Evolutionary conservation across 2,888 invertebrate genomes (phyloP).

Genomic region (Eretmocerus hayati): DNA sequence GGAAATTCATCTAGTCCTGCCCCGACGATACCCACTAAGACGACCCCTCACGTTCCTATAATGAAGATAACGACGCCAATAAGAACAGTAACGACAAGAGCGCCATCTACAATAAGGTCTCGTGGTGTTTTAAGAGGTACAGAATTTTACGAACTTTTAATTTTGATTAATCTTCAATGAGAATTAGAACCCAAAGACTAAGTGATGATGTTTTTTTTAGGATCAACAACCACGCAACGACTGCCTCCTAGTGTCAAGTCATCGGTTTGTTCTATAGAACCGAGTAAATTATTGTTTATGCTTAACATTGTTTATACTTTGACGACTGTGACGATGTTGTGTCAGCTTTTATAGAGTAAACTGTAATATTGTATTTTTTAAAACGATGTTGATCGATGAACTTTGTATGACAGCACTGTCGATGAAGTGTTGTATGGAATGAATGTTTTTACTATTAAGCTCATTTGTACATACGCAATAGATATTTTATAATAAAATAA

Average conservation of each 20-base stretch:
- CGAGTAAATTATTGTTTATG: too few species aligned
- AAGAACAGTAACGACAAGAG: constrained; percentile 5
- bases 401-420: constrained; percentile 3
- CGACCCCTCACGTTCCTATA: constrained; percentile 36
- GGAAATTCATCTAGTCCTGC: constrained; percentile 46
- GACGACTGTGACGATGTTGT: too few species aligned
- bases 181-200: too few species aligned
- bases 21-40: constrained; percentile 37
- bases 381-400: constrained; percentile 6
- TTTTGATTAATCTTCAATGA: neutral
- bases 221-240: constrained; percentile 9
- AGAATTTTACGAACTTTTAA: neutral
- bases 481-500: constrained; percentile 17
- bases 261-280: too few species aligned
- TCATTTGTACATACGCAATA: constrained; percentile 19
- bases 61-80: constrained; percentile 29
- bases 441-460: constrained; percentile 15
- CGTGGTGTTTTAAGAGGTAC: constrained; percentile 10
- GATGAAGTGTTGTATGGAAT: neutral
- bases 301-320: too few species aligned
- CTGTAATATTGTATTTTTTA: too few species aligned
- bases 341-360: too few species aligned
- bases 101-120: constrained; percentile 9
- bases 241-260: constrained; percentile 11
- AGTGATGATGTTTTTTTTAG: constrained; percentile 7